Evolutionary conservation across 2,797 vertebrate species (phyloP).

Genomic region (Amblyopsis hoosieri): DNA sequence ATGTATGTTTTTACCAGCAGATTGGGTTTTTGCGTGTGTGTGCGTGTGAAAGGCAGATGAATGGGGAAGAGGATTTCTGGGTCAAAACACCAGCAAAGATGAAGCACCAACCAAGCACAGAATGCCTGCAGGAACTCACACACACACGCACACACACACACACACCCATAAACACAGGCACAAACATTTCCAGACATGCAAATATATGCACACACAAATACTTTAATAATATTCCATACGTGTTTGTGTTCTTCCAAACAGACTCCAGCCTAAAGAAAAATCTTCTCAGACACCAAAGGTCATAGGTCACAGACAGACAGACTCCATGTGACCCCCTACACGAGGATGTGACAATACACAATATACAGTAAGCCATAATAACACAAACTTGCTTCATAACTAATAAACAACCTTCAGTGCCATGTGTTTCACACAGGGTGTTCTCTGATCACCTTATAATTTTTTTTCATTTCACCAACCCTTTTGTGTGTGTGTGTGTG

Average conservation of each 20-base stretch:
- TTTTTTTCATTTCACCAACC: slow-evolving; percentile 46
- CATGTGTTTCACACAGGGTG: background rate
- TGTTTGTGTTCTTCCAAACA: no score
- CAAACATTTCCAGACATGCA: background rate
- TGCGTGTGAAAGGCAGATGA: slow-evolving; percentile 2
- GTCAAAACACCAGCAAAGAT: slow-evolving; percentile 46
- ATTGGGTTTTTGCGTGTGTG: background rate
- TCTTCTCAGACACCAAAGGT: no score
- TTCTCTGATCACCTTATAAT: slow-evolving; percentile 21
- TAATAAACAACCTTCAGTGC: background rate
- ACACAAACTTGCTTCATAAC: background rate
- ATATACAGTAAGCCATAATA: no score
- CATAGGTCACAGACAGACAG: no score
- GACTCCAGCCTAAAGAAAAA: no score
- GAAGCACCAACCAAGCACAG: slow-evolving; percentile 18
- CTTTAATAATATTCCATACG: background rate
- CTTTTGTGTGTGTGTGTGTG: slow-evolving; percentile 7
- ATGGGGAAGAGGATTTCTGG: slow-evolving; percentile 35
- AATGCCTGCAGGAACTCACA: slow-evolving; percentile 41
- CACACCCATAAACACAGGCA: background rate
- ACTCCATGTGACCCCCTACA: no score
- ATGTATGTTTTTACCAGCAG: no score
- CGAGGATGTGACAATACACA: no score
- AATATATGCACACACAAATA: background rate
- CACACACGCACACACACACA: slow-evolving; percentile 1